Evolutionary conservation across 2,797 vertebrate genomes (phyloP), one percentile per base, ranked within the genome.

Genomic region (Linurgus olivaceus): DNA sequence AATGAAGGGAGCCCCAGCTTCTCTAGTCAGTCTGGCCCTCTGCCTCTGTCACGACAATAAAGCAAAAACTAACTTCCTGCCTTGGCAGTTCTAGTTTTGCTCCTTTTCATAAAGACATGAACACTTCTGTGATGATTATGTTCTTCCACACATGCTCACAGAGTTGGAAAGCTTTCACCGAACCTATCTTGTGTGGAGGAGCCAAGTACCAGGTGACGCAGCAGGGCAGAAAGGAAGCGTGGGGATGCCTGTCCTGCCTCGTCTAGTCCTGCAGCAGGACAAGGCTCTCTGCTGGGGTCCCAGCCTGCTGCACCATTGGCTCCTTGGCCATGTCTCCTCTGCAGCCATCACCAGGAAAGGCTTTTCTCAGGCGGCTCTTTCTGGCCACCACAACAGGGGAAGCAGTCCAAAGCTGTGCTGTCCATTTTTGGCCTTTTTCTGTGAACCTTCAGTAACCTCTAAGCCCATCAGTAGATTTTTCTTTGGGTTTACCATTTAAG

Each of bases 401-500:
- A 93, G 75, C 14, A 5, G 23, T 33, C 80, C 54, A 66, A 90
- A 90, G 81, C 77, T 31, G 54, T 77, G 82, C 66, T 77, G n/a
- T 71, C 90, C 19, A 1, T 76, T 72, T 59, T 59, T 59, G 59
- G 86, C 81, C 71, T 85, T 77, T 89, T 92, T 86, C 65, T 51
- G 40, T 83, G 51, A 96, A 86, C 51, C 58, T 91, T 96, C 58
- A 28, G 51, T 89, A 91, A 94, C 91, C 79, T 80, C 87, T 57
- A 59, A 78, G 63, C 35, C 86, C 71, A 68, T 65, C 66, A 31
- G 70, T 92, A 90, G 76, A 74, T 83, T 90, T 92, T 87, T 28
- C 38, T 93, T 96, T 96, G 81, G 72, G 76, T 93, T 96, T 93
- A 93, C 78, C 70, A 66, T 88, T 92, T 78, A 95, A 94, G 82